Evolutionary conservation across 2,113 vertebrate genomes (phyloP), one percentile per base, ranked within the genome.

Genomic region (Cebidichthys violaceus): DNA sequence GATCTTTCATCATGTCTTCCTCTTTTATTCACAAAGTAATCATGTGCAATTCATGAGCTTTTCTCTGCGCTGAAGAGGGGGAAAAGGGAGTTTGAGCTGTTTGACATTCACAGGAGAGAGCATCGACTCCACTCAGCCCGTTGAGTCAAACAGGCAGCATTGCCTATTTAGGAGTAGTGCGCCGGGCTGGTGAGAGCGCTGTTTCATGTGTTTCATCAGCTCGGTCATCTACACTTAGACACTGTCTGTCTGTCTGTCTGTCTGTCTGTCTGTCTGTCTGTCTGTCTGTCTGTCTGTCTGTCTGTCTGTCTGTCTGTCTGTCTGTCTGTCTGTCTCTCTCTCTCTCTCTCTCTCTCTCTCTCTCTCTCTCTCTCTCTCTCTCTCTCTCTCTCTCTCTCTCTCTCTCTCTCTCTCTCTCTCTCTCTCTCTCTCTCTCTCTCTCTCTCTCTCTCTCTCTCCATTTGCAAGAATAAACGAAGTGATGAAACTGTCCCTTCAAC

Each of bases 151-250:
- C 45, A 31, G 61, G 60, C 45, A 81, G 71, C 86, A 79, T 88
- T 91, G 82, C 88, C 92, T 93, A 91, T 92, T 91, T 91, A 81
- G 90, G 90, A 85, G 68, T 70, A 75, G 52, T 14, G 66, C 3
- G 22, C 59, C 17, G 18, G 13, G 45, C 59, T 33, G 45, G 18
- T 5, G 79, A 82, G 71, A 81, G 59, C 6, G 6, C 73, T 22
- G 64, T 50, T 75, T 75, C 65, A 73, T 85, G 75, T 31, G 24
- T 79, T 81, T 85, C 80, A 70, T 84, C 78, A 81, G 66, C 59
- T 61, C 43, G 1, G 43, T 69, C 87, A 73, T 70, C 60, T 47
- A 24, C 61, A 67, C 61, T 59, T 65, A 61, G n/a, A 3, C 86
- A 66, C 87, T 64, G 29, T 74, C 24, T 35, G 17, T 59, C 41